Conservation (phyloP, 92 coral and sea anemone genomes). For the Umimayanthus chanpuru region DNA sequence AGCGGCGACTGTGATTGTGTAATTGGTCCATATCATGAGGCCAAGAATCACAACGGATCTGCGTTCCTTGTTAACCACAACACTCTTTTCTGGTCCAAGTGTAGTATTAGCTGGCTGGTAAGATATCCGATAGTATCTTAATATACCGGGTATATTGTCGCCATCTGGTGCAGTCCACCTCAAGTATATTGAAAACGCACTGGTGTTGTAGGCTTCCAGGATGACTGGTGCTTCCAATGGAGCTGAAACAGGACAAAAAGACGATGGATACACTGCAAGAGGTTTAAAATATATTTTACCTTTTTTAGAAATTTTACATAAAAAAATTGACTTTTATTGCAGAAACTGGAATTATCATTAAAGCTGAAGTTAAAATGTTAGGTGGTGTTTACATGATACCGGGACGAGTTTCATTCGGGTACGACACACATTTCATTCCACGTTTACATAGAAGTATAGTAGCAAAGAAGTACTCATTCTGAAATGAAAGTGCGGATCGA, state of each 20-base stretch:
- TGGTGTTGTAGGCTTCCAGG: slow-evolving; percentile 24
- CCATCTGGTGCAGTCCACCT: slow-evolving; percentile 26
- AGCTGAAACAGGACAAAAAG: slow-evolving; percentile 10
- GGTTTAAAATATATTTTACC: too few relatives aligned
- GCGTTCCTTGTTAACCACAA: background rate
- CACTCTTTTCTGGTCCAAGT: slow-evolving; percentile 13
- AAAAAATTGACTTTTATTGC: too few relatives aligned
- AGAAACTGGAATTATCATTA: too few relatives aligned
- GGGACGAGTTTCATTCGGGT: too few relatives aligned
- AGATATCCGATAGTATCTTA: slow-evolving; percentile 30
- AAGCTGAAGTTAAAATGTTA: too few relatives aligned
- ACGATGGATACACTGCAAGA: too few relatives aligned
- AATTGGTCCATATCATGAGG: slow-evolving; percentile 4
- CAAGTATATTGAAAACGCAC: slow-evolving; percentile 30
- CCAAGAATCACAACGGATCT: background rate
- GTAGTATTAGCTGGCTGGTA: slow-evolving; percentile 12
- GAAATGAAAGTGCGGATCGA: too few relatives aligned
- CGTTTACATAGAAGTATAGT: too few relatives aligned
- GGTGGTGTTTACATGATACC: too few relatives aligned
- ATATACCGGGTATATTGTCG: background rate
- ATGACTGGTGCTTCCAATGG: slow-evolving; percentile 46
- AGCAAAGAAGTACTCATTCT: too few relatives aligned
- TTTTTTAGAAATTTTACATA: too few relatives aligned
- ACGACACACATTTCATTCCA: too few relatives aligned
- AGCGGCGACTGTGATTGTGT: slow-evolving; percentile 24